Evolutionary conservation across 2,888 invertebrate species (phyloP).

Genomic region (Drosophila dives): DNA sequence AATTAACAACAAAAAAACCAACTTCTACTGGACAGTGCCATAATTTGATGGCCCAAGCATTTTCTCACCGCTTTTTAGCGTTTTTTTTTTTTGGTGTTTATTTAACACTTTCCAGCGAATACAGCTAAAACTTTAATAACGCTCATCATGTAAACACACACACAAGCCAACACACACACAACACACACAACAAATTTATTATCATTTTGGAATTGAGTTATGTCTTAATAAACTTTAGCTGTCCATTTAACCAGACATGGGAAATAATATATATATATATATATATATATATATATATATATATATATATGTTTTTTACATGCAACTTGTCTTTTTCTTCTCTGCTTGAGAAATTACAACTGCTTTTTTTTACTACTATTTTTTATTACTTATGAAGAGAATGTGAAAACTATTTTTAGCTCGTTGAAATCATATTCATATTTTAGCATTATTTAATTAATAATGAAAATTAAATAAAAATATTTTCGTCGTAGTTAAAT

Average conservation of each 20-base stretch:
- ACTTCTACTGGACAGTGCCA: conserved; percentile 39
- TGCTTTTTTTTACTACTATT: not conserved
- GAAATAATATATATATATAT: conserved; percentile 4
- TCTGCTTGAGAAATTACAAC: not conserved
- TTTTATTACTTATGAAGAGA: not conserved
- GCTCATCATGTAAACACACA: conserved; percentile 42
- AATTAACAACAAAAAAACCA: conserved; percentile 42
- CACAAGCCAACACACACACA: no score
- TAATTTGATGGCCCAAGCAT: conserved; percentile 67
- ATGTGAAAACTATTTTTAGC: accelerated
- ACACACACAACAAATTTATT: conserved; percentile 60
- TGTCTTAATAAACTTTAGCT: conserved; percentile 48
- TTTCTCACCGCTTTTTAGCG: conserved; percentile 55
- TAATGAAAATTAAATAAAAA: not conserved
- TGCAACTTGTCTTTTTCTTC: conserved; percentile 1
- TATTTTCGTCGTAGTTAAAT: not conserved
- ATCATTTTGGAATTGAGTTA: conserved; percentile 60
- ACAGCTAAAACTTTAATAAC: conserved; percentile 47
- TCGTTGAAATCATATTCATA: not conserved
- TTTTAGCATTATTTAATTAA: not conserved
- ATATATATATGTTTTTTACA: not conserved
- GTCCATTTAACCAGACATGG: not conserved
- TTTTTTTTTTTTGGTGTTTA: conserved; percentile 33
- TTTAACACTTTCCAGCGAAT: conserved; percentile 73
- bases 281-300: not conserved